These are phyloP conservation scores for Nothoprocta perdicaria DNA, from an alignment of 2,113 vertebrate species.

Conservation along the genomic window DNA sequence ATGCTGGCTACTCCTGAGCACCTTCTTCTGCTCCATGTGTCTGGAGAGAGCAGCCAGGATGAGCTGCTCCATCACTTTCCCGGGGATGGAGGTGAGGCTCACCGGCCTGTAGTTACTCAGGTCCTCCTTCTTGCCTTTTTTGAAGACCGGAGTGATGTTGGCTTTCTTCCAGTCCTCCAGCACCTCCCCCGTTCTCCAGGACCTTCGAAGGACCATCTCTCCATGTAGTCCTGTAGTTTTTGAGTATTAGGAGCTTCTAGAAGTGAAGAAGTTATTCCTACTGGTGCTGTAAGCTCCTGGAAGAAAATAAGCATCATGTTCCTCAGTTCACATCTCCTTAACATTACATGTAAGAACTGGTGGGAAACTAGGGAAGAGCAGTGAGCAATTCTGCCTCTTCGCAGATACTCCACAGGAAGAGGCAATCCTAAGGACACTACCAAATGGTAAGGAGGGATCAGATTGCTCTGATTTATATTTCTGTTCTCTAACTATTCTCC, in stretches of 20 bases:
- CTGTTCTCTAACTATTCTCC: neutral
- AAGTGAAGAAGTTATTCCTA: neutral
- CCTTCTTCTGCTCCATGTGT: too few relatives aligned
- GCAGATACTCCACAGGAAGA: neutral
- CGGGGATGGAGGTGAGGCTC: too few relatives aligned
- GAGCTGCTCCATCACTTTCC: too few relatives aligned
- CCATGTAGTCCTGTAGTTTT: neutral
- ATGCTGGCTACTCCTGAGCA: too few relatives aligned
- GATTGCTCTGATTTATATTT: neutral
- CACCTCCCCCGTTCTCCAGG: too few relatives aligned
- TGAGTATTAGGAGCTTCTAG: accelerated
- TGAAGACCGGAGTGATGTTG: too few relatives aligned
- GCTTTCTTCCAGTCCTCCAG: too few relatives aligned
- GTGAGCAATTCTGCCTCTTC: neutral
- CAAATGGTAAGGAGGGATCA: neutral
- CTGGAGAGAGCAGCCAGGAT: too few relatives aligned
- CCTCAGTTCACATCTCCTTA: neutral
- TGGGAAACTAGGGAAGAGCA: neutral
- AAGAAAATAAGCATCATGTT: neutral
- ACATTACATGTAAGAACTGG: neutral
- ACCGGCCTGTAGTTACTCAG: too few relatives aligned
- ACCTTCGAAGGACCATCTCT: too few relatives aligned
- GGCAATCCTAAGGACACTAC: neutral
- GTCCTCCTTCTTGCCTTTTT: too few relatives aligned
- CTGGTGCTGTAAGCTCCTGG: neutral